phyloP scores from a whole-genome alignment of 53 echinoderm and acorn worm species.

The Arbacia lixula region DNA sequence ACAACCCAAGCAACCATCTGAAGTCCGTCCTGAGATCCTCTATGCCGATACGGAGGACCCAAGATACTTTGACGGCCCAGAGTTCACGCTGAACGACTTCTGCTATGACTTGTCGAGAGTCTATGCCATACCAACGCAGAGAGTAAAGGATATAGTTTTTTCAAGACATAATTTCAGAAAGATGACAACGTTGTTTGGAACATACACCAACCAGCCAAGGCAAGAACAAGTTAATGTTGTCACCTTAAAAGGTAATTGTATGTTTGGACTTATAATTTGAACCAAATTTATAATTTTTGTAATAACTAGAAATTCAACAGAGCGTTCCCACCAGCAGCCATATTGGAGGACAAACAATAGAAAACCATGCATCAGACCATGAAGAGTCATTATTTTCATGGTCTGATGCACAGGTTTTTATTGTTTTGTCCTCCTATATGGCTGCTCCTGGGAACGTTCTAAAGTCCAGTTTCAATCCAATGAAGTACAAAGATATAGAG shows the following conservation, averaged over 20 bases:
- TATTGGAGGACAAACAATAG: too few species aligned
- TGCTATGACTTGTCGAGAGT: conserved; percentile 58
- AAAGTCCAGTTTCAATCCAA: too few species aligned
- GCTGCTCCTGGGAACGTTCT: too few species aligned
- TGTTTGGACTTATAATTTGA: too few species aligned
- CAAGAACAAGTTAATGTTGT: conserved; percentile 80
- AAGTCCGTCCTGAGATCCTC: conserved; percentile 76
- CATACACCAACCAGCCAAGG: conserved; percentile 67
- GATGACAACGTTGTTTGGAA: conserved; percentile 93
- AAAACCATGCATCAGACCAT: too few species aligned
- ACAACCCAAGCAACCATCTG: conserved; percentile 69
- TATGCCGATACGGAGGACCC: conserved; percentile 82
- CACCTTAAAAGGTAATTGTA: conserved; percentile 92
- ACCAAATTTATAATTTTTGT: too few species aligned
- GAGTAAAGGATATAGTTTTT: conserved; percentile 76
- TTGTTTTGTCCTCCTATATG: too few species aligned
- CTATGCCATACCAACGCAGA: conserved; percentile 59
- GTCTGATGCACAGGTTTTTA: too few species aligned
- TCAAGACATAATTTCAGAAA: conserved; percentile 99
- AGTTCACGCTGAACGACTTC: conserved; percentile 87
- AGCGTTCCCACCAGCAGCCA: too few species aligned
- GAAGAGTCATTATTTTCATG: too few species aligned
- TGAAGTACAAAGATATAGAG: too few species aligned
- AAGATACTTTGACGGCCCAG: conserved; percentile 68
- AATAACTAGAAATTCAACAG: too few species aligned